Evolutionary conservation across 2,797 vertebrate species (phyloP).

Genomic region (Cossypha polioptera): DNA sequence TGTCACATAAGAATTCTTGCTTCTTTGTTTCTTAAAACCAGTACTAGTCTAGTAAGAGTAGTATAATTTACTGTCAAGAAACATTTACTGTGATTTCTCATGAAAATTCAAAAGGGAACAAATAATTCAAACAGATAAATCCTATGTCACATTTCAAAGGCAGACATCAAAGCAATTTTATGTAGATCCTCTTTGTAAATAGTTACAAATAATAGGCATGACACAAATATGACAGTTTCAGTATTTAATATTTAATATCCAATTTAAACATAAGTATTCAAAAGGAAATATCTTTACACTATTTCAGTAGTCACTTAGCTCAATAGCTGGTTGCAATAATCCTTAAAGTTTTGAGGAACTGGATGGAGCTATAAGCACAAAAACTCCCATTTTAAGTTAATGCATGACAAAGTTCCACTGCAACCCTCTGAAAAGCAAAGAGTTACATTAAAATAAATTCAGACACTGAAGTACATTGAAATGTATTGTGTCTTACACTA

Average conservation of each 20-base stretch:
- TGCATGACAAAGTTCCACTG: not conserved
- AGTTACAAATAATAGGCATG: slow-evolving; percentile 51
- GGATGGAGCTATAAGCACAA: not conserved
- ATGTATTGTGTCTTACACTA: slow-evolving; percentile 9
- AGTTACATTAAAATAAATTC: not conserved
- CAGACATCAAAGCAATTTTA: slow-evolving; percentile 53
- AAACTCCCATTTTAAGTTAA: slow-evolving; percentile 11
- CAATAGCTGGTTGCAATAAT: not conserved
- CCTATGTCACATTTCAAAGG: not conserved
- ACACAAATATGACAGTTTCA: slow-evolving; percentile 58
- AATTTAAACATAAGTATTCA: slow-evolving; percentile 51
- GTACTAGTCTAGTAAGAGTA: not conserved
- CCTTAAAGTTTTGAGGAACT: not conserved
- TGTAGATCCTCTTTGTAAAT: slow-evolving; percentile 22
- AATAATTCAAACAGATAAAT: slow-evolving; percentile 8
- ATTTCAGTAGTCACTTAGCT: slow-evolving; percentile 56
- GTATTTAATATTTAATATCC: slow-evolving; percentile 59
- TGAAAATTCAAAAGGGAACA: not conserved
- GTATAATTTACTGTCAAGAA: not conserved
- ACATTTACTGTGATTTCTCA: not conserved
- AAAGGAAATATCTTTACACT: slow-evolving; percentile 34
- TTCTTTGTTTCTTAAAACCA: not conserved
- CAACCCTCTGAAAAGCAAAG: slow-evolving; percentile 10
- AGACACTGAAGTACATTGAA: slow-evolving; percentile 33
- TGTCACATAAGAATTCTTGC: not conserved